Base-by-base conservation (phyloP, 2,888 invertebrate species). In the Plagodis pulveraria region DNA sequence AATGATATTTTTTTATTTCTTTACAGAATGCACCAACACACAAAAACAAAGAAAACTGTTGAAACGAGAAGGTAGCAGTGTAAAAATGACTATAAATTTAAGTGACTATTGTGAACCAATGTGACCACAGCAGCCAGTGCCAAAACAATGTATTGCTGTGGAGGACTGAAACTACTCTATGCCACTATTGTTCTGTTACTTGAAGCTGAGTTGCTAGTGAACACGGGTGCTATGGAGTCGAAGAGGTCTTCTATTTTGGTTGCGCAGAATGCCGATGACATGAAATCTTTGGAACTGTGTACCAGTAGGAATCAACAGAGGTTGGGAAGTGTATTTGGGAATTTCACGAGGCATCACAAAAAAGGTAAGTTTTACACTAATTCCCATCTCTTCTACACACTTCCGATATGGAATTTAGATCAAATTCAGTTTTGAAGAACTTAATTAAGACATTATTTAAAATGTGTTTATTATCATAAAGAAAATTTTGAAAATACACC, bases 121-220 rank as follows among this genome's bases (percentile, higher is more conserved):
- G 87, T 91, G 89, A 90, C 86, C 74, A 75, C 76, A 67, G 72
- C 66, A 59, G n/a, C 12, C 65, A 84, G 91, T 91, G 88, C 87
- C 90, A 90, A 89, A 88, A 91, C 91, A 88, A 92, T 92, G 92
- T 86, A 84, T 88, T 89, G 85, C 86, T 86, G 87, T 86, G 87
- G 84, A 86, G 87, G 87, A 86, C 87, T 90, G 45, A 89, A 90
- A 83, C 77, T 91, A 86, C 83, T 91, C 80, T 91, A 90, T 73
- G 89, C 87, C 63, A 83, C 85, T 77, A 74, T 91, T 78, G 84
- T 91, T 80, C 79, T 92, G 56, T 80, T 91, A 75, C 81, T 91
- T 50, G 87, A 91, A 83, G 86, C 86, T 42, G 89, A 88, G 74
- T 77, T 90, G 72, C 70, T 89, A 65, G 87, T 87, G 79, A 89